These are phyloP conservation scores for Hesperophylax magnus DNA, from an alignment of 1,140 invertebrate species.

Conservation along the genomic window DNA sequence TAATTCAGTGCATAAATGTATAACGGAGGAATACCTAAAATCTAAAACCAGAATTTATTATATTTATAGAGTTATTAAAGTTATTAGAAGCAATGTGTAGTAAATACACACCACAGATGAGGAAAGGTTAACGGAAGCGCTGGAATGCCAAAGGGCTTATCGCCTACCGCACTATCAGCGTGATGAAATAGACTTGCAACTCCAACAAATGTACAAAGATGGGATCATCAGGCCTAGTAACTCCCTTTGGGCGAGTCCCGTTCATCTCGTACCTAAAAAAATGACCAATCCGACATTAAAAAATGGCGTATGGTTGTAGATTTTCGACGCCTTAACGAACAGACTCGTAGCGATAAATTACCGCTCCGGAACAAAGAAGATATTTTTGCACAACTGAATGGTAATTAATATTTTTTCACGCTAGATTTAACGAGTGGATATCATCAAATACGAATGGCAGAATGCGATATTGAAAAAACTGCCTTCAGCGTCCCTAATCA, in stretches of 20 bases:
- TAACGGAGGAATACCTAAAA: no score
- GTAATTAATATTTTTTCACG: not conserved
- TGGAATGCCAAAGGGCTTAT: no score
- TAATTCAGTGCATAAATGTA: no score
- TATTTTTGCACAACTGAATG: slow-evolving; percentile 23
- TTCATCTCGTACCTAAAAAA: slow-evolving; percentile 10
- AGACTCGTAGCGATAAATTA: not conserved
- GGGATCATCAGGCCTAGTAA: not conserved
- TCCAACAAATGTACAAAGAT: not conserved
- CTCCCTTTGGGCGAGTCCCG: not conserved
- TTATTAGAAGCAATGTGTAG: no score
- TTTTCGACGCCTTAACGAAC: slow-evolving; percentile 14
- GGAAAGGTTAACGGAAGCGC: no score
- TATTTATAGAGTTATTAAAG: no score
- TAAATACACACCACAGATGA: no score
- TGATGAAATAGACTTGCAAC: not conserved
- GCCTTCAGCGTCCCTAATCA: not conserved
- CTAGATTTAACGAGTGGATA: slow-evolving; percentile 16
- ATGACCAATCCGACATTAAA: not conserved
- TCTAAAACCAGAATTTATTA: no score
- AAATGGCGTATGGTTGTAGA: slow-evolving; percentile 28
- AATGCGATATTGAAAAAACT: slow-evolving; percentile 10
- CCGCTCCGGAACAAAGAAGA: slow-evolving; percentile 2
- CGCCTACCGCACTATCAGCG: no score
- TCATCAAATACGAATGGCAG: slow-evolving; percentile 30